A percentile compares a stretch with the other conserved stretches of the same genome.
phyloP scores from a whole-genome alignment of 2,797 vertebrate genomes.

The Distichodus sexfasciatus region DNA sequence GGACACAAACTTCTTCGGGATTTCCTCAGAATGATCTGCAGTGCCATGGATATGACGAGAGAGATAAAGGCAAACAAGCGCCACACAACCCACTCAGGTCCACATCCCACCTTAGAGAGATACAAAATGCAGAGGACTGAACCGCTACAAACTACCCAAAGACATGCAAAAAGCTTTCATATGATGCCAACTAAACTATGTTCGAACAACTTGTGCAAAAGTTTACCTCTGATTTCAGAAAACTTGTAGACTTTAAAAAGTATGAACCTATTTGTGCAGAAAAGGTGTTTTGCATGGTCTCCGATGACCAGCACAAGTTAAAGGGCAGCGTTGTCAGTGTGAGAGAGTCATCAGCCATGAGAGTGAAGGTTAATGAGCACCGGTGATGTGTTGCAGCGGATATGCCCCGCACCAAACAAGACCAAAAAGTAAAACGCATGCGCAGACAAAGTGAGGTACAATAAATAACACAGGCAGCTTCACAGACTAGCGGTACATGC shows the following conservation, averaged over 20 bases:
- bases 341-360: neutral
- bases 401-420: neutral
- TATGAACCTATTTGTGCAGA: too few species aligned
- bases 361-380: constrained; percentile 18
- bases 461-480: constrained; percentile 5
- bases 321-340: neutral
- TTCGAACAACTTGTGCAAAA: too few species aligned
- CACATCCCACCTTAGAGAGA: constrained; percentile 33
- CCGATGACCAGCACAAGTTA: neutral
- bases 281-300: too few species aligned
- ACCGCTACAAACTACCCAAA: neutral
- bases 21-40: constrained; percentile 32
- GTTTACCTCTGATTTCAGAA: too few species aligned
- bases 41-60: constrained; percentile 29
- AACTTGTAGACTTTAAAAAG: too few species aligned
- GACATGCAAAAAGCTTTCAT: too few species aligned
- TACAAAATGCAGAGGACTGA: constrained; percentile 27
- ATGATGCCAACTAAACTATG: too few species aligned
- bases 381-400: neutral
- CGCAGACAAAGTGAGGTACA: neutral
- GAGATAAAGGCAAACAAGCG: constrained; percentile 40
- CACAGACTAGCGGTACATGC: constrained; percentile 28
- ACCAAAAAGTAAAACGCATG: neutral
- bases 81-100: constrained; percentile 36
- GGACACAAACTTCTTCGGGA: constrained; percentile 10